Conservation (phyloP, 1,140 invertebrate species). For the Medauroidea extradentata region DNA sequence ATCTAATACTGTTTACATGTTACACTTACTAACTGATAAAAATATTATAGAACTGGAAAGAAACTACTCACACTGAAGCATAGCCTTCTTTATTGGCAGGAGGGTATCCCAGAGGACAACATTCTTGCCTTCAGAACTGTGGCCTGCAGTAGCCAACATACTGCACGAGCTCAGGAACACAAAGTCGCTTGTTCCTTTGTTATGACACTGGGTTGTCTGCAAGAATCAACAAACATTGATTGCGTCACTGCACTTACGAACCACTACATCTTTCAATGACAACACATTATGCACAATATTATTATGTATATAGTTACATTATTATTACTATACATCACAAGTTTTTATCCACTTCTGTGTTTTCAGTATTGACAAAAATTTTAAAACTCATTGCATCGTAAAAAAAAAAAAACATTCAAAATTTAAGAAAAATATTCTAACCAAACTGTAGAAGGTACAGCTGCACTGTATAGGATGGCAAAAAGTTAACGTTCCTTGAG, state of each 20-base stretch:
- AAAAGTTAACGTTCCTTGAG: not conserved
- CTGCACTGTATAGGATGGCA: not conserved
- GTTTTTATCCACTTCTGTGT: too few relatives aligned
- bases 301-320: too few relatives aligned
- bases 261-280: too few relatives aligned
- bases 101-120: conserved; percentile 99
- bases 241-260: too few relatives aligned
- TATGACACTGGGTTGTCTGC: conserved; percentile 94
- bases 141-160: conserved; percentile 94
- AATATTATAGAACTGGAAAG: not conserved
- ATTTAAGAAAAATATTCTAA: not conserved
- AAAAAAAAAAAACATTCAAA: not conserved
- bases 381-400: not conserved
- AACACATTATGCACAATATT: too few relatives aligned
- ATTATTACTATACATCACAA: too few relatives aligned
- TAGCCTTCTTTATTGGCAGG: conserved; percentile 88
- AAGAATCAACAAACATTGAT: conserved; percentile 40
- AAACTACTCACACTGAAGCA: conserved; percentile 69
- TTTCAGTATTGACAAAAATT: too few relatives aligned
- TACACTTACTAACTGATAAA: too few relatives aligned
- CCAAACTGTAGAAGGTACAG: not conserved
- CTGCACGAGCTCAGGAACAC: conserved; percentile 96
- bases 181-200: conserved; percentile 95
- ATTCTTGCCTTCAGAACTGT: conserved; percentile 94
- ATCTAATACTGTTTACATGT: too few relatives aligned